Percentiles rank a stretch among this genome's conserved stretches.
Conservation (phyloP, 1,140 invertebrate species). For the Pseudomyrmex flavicornis region DNA sequence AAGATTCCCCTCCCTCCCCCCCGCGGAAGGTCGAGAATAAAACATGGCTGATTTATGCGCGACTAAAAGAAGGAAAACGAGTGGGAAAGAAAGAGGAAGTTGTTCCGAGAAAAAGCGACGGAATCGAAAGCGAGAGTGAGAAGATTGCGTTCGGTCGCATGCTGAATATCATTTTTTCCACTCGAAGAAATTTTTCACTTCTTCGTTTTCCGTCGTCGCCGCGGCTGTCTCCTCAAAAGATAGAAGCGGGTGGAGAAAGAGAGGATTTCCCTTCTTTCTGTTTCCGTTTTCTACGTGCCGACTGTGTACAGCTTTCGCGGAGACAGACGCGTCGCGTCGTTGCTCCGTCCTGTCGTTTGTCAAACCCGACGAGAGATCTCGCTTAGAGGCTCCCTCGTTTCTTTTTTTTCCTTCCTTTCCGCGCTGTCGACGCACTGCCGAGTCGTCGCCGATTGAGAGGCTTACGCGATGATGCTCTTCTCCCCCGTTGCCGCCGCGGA, state of each 20-base stretch:
- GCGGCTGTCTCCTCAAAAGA: conserved; percentile 56
- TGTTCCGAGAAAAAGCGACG: conserved; percentile 35
- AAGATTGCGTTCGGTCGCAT: conserved; percentile 42
- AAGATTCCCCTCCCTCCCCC: conserved; percentile 37
- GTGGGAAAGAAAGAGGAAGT: conserved; percentile 5
- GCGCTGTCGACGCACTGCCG: conserved; percentile 39
- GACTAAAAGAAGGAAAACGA: not conserved
- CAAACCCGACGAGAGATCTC: conserved; percentile 70
- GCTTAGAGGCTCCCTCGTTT: conserved; percentile 2
- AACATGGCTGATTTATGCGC: conserved; percentile 75
- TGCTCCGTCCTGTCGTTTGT: conserved; percentile 73
- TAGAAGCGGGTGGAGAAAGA: conserved; percentile 22
- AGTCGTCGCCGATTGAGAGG: conserved; percentile 71
- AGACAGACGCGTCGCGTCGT: conserved; percentile 66
- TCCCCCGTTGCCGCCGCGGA: conserved; percentile 50
- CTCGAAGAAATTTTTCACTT: conserved; percentile 73
- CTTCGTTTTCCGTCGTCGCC: conserved; percentile 60
- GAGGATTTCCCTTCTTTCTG: conserved; percentile 9
- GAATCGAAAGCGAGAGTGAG: not conserved
- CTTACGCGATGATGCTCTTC: conserved; percentile 69
- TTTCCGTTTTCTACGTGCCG: conserved; percentile 63
- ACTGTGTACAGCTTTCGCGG: conserved; percentile 38
- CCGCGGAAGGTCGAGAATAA: conserved; percentile 70
- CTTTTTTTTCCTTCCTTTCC: not conserved
- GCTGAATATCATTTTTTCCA: conserved; percentile 76